phyloP scores from a whole-genome alignment of 2,888 invertebrate species.

The Serrognathus titanus region DNA sequence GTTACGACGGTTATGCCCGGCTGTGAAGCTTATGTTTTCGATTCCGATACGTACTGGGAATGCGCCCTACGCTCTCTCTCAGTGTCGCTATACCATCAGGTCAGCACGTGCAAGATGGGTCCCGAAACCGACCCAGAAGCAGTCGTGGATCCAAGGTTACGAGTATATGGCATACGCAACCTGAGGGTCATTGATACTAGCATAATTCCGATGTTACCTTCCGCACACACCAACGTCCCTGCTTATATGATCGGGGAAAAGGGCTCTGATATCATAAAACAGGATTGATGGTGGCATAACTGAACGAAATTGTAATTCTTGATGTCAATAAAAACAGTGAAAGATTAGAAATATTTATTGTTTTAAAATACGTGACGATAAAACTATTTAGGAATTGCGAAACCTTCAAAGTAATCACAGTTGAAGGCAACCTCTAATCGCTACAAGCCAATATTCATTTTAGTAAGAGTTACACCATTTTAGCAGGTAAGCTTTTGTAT shows the following conservation, averaged over 20 bases:
- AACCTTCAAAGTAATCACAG: too few species aligned
- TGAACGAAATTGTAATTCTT: too few species aligned
- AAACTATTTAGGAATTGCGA: too few species aligned
- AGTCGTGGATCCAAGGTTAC: slow-evolving; percentile 62
- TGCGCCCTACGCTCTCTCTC: slow-evolving; percentile 54
- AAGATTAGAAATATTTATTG: too few species aligned
- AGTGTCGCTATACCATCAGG: slow-evolving; percentile 35
- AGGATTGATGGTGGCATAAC: slow-evolving; percentile 15
- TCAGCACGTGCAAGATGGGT: slow-evolving; percentile 70
- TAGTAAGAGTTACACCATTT: too few species aligned
- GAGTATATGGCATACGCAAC: slow-evolving; percentile 58
- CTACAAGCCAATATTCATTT: too few species aligned
- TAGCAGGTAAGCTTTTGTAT: too few species aligned
- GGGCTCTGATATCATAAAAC: slow-evolving; percentile 52
- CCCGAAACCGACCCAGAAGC: slow-evolving; percentile 58
- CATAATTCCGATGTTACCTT: slow-evolving; percentile 61
- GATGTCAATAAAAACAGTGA: too few species aligned
- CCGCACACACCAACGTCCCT: slow-evolving; percentile 67
- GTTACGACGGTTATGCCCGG: slow-evolving; percentile 44
- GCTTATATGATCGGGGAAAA: slow-evolving; percentile 71
- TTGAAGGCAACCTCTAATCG: too few species aligned
- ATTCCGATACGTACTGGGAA: slow-evolving; percentile 67
- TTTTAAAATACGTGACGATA: too few species aligned
- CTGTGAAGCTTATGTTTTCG: slow-evolving; percentile 52
- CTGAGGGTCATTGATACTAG: slow-evolving; percentile 68